phyloP scores from a whole-genome alignment of 2,113 vertebrate genomes.

The Lepus americanus region DNA sequence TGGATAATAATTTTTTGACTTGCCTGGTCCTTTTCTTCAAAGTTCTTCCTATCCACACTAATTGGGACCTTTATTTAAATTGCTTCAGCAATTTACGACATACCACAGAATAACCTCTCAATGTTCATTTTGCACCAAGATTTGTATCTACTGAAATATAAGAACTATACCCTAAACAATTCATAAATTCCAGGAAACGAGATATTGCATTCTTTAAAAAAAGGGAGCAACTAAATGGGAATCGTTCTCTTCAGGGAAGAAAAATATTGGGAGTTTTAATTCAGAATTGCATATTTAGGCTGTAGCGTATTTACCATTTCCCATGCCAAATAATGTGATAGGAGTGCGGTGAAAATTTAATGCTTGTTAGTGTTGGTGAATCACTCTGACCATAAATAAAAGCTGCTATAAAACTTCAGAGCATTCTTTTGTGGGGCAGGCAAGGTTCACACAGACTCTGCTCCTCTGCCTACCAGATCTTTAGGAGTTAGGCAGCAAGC shows the following conservation, averaged over 20 bases:
- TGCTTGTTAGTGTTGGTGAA: conserved; percentile 75
- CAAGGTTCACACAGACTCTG: conserved; percentile 62
- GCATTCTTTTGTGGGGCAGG: conserved; percentile 67
- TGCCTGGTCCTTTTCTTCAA: conserved; percentile 70
- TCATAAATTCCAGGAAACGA: conserved; percentile 40
- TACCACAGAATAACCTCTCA: conserved; percentile 67
- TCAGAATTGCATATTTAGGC: conserved; percentile 42
- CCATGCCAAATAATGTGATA: conserved; percentile 64
- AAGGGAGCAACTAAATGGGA: neutral
- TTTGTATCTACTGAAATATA: conserved; percentile 56
- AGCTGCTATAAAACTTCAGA: conserved; percentile 81
- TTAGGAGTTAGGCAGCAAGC: neutral
- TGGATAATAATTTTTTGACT: conserved; percentile 76
- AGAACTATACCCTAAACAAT: conserved; percentile 40
- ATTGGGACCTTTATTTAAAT: conserved; percentile 78
- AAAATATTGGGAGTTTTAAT: conserved; percentile 37
- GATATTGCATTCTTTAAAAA: conserved; percentile 35
- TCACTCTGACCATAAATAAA: conserved; percentile 74
- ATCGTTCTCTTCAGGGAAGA: neutral
- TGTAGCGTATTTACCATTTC: conserved; percentile 49
- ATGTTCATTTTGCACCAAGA: conserved; percentile 49
- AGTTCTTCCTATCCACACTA: conserved; percentile 73
- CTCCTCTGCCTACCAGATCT: conserved; percentile 6
- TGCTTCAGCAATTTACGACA: conserved; percentile 74
- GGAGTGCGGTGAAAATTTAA: conserved; percentile 65